phyloP scores from a whole-genome alignment of 2,888 invertebrate species.

The Digitonthophagus gazella region DNA sequence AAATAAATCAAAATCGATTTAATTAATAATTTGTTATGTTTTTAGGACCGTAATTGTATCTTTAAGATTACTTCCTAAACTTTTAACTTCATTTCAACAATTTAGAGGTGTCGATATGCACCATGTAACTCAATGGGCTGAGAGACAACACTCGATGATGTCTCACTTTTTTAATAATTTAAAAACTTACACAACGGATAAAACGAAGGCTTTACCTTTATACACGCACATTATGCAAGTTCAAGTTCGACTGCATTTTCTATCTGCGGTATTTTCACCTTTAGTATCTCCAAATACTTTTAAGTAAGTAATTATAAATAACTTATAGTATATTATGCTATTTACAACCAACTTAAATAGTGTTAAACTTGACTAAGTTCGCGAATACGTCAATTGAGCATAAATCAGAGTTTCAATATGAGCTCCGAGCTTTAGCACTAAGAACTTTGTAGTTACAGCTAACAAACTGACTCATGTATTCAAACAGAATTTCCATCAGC shows the following conservation, averaged over 20 bases:
- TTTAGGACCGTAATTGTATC: conserved; percentile 85
- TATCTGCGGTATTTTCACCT: conserved; percentile 88
- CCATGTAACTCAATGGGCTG: conserved; percentile 89
- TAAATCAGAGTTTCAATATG: too few relatives aligned
- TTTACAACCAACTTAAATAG: background rate
- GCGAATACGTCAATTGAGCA: too few relatives aligned
- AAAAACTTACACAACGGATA: conserved; percentile 64
- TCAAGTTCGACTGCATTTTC: conserved; percentile 86
- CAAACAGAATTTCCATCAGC: too few relatives aligned
- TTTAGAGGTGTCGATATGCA: conserved; percentile 84
- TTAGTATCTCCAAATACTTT: conserved; percentile 88
- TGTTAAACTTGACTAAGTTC: background rate
- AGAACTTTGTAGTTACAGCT: too few relatives aligned
- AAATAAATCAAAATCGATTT: conserved; percentile 1
- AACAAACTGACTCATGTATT: too few relatives aligned
- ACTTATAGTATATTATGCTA: background rate
- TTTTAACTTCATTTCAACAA: conserved; percentile 89
- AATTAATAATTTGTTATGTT: too few relatives aligned
- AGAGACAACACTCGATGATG: conserved; percentile 90
- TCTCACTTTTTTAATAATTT: conserved; percentile 87
- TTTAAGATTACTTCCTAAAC: conserved; percentile 80
- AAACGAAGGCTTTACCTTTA: conserved; percentile 46
- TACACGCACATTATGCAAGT: conserved; percentile 84
- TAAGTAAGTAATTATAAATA: conserved; percentile 54
- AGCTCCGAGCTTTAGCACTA: too few relatives aligned